Base-by-base conservation (phyloP, 2,888 invertebrate genomes). In the Pseudoips prasinana region DNA sequence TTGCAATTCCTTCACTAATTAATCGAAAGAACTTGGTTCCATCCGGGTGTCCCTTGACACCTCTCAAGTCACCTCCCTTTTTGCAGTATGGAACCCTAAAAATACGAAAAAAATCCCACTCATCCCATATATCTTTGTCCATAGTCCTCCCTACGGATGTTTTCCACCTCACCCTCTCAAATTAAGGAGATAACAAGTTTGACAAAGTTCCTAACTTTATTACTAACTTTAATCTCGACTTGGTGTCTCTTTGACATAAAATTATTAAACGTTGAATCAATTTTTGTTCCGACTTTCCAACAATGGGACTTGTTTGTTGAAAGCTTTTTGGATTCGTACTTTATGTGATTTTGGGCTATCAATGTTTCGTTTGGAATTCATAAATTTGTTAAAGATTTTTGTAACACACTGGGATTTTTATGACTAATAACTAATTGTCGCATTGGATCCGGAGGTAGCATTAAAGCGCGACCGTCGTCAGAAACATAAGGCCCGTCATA, bases 121-220 rank as follows among this genome's bases (percentile, higher is more conserved):
- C 14, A 14, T 14, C 5, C 14, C 3, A 1, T 33, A 26, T 8
- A 35, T 53, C 46, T 39, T 29, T 14, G 40, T 9, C 14, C 2
- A 14, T 3, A 22, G 5, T 18, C 55, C 54, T 53, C 55, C 52
- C 45, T 7, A 18, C 27, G 47, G 53, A 58, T 58, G 63, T 64
- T 69, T 68, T 64, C 58, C 63, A 63, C 60, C 65, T 65, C 51
- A 42, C 51, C 47, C 39, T 52, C 33, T 46, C 44, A 67, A 73
- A 73, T 73, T 69, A 47, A 58, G 54, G 33, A 50, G 75, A 75
- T 73, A 74, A 75, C 58, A 67, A 75, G 53, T 73, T 65, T 36
- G 33, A 26, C 30, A 33, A 47, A 41, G 31, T 43, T 33, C 22
- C 35, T 42, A 68, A 67, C 65, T 63, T 67, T 60, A 68, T 67